Base-by-base conservation (phyloP, 35 echinoderm and acorn worm genomes). In the Apostichopus parvimensis region DNA sequence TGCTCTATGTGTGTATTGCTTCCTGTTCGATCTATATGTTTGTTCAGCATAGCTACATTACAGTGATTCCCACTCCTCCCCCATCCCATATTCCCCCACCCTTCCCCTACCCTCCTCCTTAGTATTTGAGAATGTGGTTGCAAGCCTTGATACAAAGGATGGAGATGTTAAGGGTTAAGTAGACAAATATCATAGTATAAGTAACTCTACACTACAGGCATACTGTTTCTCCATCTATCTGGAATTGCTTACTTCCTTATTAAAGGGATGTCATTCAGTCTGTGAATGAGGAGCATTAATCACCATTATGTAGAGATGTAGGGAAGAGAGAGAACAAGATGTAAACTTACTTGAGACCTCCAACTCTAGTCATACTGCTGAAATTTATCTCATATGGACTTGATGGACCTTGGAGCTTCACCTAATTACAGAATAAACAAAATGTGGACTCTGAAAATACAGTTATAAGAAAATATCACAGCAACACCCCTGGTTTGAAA, bases 371-470 rank as follows among this genome's bases (percentile, higher is more conserved):
- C 93, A 98, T 93, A 57, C 94, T 92, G 54, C 68, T 55, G 81
- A 98, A 98, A 22, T 92, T 96, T n/a, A 98, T 87, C 82, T 98
- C 97, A 82, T 94, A 96, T 7, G 97, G 94, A 81, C 94, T 98
- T 62, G 83, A 91, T 61, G 97, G 97, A 10, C 97, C 97, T 77
- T 82, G 92, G 1, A 98, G 92, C 57, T 78, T 92, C 11, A 92
- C 92, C 96, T 98, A 58, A 25, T 85, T 9, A 11, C 82, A 87
- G 26, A 18, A 17, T 87, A 78, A n/a, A 78, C 77, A 45, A 7
- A 6, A 45, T 23, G 4, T 7, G 17, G 77, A 78, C 5, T 61
- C 13, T 26, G 13, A 55, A 8, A 85, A 4, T 53, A 56, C 56
- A 45, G 34, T 4, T 1, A 34, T 34, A 34, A 34, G 28, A 34